A percentile compares a stretch with the other conserved stretches of the same genome.
These are phyloP conservation scores for Cantharis rufa DNA, from an alignment of 2,888 invertebrate genomes.

Conservation along the genomic window DNA sequence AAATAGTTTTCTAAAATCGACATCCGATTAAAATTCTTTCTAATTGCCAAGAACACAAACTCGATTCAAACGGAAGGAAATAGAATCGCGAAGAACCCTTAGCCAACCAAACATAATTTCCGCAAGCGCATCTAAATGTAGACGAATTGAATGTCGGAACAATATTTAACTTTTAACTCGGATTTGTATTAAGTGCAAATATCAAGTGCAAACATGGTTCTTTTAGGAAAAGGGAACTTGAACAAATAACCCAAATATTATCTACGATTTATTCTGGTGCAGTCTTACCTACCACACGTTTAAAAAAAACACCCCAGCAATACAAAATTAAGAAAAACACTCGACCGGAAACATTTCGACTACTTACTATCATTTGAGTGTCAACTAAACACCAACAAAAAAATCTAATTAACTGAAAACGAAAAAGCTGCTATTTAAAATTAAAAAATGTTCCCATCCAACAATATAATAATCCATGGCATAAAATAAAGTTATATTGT, in stretches of 20 bases:
- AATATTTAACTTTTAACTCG: background rate
- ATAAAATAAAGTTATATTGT: background rate
- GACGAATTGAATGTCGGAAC: background rate
- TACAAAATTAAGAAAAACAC: background rate
- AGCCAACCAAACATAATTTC: background rate
- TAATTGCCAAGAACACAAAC: background rate
- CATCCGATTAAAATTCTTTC: background rate
- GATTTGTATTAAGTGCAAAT: background rate
- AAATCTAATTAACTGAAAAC: background rate
- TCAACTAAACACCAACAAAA: background rate
- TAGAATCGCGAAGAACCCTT: background rate
- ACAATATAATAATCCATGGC: background rate
- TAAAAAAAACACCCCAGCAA: background rate
- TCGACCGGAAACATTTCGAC: background rate
- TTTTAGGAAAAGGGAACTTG: background rate
- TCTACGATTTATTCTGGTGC: background rate
- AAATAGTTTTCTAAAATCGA: background rate
- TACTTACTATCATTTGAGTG: background rate
- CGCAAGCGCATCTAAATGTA: background rate
- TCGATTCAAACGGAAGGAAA: background rate
- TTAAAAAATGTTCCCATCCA: background rate
- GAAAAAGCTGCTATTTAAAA: background rate
- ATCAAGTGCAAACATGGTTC: background rate
- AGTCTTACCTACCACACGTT: background rate
- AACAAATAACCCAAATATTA: background rate